Conservation (phyloP, 1,140 invertebrate species). For the Eurosta solidaginis region DNA sequence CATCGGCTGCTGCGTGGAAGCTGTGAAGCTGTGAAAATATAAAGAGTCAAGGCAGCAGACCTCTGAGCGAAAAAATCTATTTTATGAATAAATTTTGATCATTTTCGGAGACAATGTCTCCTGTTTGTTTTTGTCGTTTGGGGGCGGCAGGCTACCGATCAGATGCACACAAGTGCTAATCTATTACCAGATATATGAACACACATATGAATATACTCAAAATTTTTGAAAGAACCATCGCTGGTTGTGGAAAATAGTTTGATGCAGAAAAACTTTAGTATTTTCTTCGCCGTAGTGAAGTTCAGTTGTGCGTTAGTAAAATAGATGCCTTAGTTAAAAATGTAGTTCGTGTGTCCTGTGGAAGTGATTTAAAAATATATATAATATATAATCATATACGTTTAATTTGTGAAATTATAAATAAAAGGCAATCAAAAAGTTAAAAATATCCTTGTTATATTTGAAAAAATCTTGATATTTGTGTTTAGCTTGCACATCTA, state of each 20-base stretch:
- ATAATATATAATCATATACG: too few species aligned
- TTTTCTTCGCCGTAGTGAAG: not conserved
- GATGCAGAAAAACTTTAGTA: not conserved
- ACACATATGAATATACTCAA: not conserved
- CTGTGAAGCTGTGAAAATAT: not conserved
- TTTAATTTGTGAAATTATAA: too few species aligned
- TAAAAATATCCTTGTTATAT: too few species aligned
- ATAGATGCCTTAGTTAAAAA: not conserved
- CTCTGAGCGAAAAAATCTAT: not conserved
- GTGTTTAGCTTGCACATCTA: too few species aligned
- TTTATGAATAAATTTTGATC: slow-evolving; percentile 5
- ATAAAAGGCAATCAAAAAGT: too few species aligned
- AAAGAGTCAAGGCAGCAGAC: not conserved
- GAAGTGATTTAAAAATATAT: not conserved
- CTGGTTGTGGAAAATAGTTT: not conserved
- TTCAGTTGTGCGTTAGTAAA: slow-evolving; percentile 11
- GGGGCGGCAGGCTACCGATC: slow-evolving; percentile 10
- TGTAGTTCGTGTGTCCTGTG: not conserved
- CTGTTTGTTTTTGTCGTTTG: not conserved
- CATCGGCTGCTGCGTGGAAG: not conserved
- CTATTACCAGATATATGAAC: not conserved
- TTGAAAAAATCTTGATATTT: too few species aligned
- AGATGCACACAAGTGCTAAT: not conserved
- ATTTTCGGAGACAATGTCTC: slow-evolving; percentile 17
- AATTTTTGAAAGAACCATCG: not conserved